Percentiles rank a stretch among this genome's conserved stretches.
Conservation (phyloP, 2,113 vertebrate genomes). For the Psephotus haematonotus region DNA sequence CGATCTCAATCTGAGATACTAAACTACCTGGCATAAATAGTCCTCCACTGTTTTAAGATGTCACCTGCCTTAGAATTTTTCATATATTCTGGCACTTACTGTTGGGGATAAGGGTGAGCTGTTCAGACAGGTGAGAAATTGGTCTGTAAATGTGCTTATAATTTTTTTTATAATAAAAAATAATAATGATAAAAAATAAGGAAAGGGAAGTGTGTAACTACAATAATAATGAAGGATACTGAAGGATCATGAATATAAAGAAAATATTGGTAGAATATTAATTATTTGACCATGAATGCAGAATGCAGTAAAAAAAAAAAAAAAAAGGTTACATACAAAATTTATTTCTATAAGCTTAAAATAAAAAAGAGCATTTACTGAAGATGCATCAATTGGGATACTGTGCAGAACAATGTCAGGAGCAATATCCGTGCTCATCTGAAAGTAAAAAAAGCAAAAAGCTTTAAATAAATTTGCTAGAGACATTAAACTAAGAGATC, state of each 20-base stretch:
- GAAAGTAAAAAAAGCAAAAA: not conserved
- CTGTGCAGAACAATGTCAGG: not conserved
- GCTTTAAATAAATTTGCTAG: not conserved
- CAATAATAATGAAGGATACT: not conserved
- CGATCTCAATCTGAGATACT: not conserved
- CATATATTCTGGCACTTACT: slow-evolving; percentile 24
- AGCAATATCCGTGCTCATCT: not conserved
- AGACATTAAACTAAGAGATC: not conserved
- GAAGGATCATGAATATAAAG: not conserved
- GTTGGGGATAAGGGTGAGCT: not conserved
- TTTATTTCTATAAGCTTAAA: not conserved
- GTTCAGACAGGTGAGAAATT: not conserved
- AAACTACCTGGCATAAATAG: slow-evolving; percentile 39
- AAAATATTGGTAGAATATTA: not conserved
- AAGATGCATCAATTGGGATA: fast-evolving
- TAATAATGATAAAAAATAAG: not conserved
- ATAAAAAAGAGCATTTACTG: not conserved
- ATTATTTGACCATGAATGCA: not conserved
- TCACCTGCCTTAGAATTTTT: slow-evolving; percentile 38
- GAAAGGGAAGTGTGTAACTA: fast-evolving
- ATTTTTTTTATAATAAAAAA: not conserved
- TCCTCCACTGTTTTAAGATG: not conserved
- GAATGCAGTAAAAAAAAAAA: not conserved
- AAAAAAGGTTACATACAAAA: not conserved
- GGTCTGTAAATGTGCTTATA: not conserved